Evolutionary conservation across 1,140 invertebrate genomes (phyloP).

Genomic region (Leptestheria dahalacensis): DNA sequence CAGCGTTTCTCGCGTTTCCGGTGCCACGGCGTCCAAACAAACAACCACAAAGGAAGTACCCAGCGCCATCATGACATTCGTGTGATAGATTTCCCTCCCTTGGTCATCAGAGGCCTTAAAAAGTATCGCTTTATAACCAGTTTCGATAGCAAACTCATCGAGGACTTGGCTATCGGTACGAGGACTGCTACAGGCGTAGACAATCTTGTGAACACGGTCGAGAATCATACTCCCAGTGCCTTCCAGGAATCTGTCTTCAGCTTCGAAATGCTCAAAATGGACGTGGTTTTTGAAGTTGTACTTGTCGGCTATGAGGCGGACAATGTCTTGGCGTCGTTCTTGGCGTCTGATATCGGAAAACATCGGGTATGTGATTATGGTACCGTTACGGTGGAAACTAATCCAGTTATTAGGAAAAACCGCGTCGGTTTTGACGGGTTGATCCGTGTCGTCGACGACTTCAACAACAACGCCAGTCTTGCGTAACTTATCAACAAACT

Average conservation of each 20-base stretch:
- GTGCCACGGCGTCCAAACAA: conserved; percentile 19
- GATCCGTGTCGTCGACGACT: conserved; percentile 18
- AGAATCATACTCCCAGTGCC: conserved; percentile 22
- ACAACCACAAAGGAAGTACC: conserved; percentile 18
- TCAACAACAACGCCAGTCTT: conserved; percentile 14
- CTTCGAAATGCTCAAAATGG: conserved; percentile 18
- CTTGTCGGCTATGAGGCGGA: conserved; percentile 1
- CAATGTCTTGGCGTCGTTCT: conserved; percentile 16
- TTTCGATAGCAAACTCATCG: conserved; percentile 13
- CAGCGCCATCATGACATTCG: conserved; percentile 22
- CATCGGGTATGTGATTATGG: conserved; percentile 20
- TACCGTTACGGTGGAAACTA: conserved; percentile 17
- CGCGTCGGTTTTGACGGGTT: conserved; percentile 19
- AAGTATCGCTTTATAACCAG: conserved; percentile 16
- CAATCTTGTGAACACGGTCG: conserved; percentile 18
- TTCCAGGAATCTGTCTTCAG: conserved; percentile 18
- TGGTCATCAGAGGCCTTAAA: conserved; percentile 15
- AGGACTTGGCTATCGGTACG: conserved; percentile 18
- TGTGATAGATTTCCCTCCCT: conserved; percentile 20
- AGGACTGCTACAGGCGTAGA: conserved; percentile 17
- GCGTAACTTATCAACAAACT: conserved; percentile 14
- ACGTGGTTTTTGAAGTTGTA: conserved; percentile 12
- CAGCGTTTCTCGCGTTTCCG: conserved; percentile 10
- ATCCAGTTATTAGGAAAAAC: conserved; percentile 24
- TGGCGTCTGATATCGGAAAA: conserved; percentile 16